Evolutionary conservation across 2,797 vertebrate species (phyloP).

Genomic region (Etheostoma nigrum): DNA sequence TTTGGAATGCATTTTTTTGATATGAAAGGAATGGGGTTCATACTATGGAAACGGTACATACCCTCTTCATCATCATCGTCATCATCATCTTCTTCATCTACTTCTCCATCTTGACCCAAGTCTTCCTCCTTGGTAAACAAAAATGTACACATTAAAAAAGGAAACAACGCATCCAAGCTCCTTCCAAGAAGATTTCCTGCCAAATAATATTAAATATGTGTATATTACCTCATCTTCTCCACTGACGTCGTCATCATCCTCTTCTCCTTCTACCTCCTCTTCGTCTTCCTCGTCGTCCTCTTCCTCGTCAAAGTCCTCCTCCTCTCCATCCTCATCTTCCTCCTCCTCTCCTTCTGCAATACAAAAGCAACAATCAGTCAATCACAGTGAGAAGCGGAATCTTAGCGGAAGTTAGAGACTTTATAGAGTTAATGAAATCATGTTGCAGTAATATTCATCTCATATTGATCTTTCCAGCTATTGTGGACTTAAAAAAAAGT

Average conservation of each 20-base stretch:
- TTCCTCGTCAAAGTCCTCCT: slow-evolving; percentile 89
- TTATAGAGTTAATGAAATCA: neutral
- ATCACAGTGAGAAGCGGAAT: neutral
- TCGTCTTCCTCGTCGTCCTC: slow-evolving; percentile 90
- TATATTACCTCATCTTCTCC: slow-evolving; percentile 88
- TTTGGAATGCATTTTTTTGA: neutral
- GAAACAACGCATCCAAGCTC: neutral
- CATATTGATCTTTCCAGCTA: neutral
- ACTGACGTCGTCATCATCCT: slow-evolving; percentile 91
- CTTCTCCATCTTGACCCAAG: slow-evolving; percentile 88
- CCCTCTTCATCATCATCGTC: slow-evolving; percentile 85
- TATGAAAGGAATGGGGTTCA: neutral
- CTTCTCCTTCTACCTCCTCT: slow-evolving; percentile 89
- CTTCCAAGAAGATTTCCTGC: too few relatives aligned
- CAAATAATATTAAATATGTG: neutral
- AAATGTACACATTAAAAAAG: slow-evolving; percentile 7
- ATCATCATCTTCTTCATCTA: slow-evolving; percentile 88
- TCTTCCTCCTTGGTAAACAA: slow-evolving; percentile 87
- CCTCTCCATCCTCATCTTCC: slow-evolving; percentile 88
- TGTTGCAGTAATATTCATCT: neutral
- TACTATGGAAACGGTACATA: slow-evolving; percentile 46
- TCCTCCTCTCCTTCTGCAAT: slow-evolving; percentile 88
- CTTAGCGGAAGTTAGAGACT: neutral
- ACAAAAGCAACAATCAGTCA: slow-evolving; percentile 16
- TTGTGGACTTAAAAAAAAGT: neutral